A percentile compares a stretch with the other conserved stretches of the same genome.
Conservation (phyloP, 1,140 invertebrate species). For the Nasonia giraulti region DNA sequence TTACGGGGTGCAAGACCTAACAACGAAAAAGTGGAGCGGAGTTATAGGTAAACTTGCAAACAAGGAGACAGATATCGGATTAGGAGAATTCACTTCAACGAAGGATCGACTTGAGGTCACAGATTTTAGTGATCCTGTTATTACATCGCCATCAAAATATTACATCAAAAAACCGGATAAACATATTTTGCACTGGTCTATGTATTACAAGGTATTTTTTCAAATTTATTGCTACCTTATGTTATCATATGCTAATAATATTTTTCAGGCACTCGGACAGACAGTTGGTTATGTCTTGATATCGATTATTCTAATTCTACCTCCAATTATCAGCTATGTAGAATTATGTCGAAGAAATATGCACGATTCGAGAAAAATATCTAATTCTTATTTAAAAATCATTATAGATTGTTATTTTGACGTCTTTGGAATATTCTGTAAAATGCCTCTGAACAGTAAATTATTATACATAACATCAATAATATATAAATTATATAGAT, state of each 20-base stretch:
- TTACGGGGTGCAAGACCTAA: conserved; percentile 13
- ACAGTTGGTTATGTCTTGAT: no score
- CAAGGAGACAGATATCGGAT: conserved; percentile 29
- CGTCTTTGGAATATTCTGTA: conserved; percentile 15
- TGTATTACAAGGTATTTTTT: conserved; percentile 24
- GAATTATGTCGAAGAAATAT: no score
- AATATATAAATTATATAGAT: neutral
- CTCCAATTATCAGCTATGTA: no score
- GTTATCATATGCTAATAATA: no score
- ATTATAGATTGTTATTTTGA: conserved; percentile 21
- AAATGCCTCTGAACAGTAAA: conserved; percentile 31
- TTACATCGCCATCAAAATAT: neutral
- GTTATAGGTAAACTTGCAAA: conserved; percentile 1
- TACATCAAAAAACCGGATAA: conserved; percentile 6
- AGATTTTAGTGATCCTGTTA: conserved; percentile 26
- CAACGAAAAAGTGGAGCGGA: conserved; percentile 27
- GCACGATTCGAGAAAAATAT: neutral
- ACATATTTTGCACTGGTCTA: neutral
- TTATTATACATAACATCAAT: neutral
- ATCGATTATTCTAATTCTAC: no score
- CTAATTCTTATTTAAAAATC: neutral
- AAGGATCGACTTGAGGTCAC: neutral
- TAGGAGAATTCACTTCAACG: conserved; percentile 19
- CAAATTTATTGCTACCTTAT: no score
- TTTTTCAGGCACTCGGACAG: neutral